Evolutionary conservation across 2,797 vertebrate genomes (phyloP), one percentile per base, ranked within the genome.

Genomic region (Smutsia gigantea): DNA sequence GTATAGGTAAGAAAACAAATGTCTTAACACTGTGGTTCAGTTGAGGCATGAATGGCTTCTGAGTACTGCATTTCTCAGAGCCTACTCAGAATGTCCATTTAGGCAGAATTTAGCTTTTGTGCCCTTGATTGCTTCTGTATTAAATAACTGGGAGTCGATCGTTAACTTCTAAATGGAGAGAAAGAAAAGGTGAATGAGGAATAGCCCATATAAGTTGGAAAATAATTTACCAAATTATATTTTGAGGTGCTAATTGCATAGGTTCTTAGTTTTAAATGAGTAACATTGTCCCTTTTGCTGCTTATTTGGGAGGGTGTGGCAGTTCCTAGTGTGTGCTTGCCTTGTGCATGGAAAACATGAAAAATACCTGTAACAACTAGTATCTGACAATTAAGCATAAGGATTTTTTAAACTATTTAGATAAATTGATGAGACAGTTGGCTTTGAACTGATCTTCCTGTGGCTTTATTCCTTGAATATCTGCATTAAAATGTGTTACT

Each of bases 41-140:
- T 17, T 91, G 57, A 39, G 23, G 63, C 29, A 51, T 34, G n/a
- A 69, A 66, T 68, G 51, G 3, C 51, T 81, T 61, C 23, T 81
- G 69, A 51, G 25, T 31, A 87, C 4, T 51, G 1, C 2, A 17
- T 71, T 75, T 42, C 42, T 63, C 18, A 46, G 46, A 66, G 61
- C n/a, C 78, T 77, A 34, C 29, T 64, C 31, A 39, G 12, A 68
- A 15, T 61, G 29, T 25, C 89, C 72, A 49, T 82, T 87, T 81
- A 51, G 85, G 57, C 79, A 78, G 39, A 81, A 59, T 85, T 46
- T 85, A 66, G 42, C 18, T 82, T 93, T 88, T 96, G 46, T 90
- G 74, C 13, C 72, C 21, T 94, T 63, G 63, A 42, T 68, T 82
- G 63, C 34, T 66, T 84, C 0, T 51, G 1, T 68, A 53, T 15